phyloP scores from a whole-genome alignment of 2,113 vertebrate genomes.

The Cervus canadensis region DNA sequence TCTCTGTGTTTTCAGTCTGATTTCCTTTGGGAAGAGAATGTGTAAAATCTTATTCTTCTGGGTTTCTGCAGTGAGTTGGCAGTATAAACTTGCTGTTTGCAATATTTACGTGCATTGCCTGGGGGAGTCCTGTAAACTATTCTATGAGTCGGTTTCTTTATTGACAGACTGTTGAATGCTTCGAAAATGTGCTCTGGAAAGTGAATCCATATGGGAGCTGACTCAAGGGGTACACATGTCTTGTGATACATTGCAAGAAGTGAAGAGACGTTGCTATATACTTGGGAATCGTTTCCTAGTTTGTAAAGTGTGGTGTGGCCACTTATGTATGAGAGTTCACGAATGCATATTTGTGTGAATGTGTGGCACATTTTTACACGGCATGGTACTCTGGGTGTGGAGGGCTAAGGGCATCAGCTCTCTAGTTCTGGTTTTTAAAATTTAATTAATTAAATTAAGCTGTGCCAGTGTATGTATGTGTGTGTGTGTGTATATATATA shows the following conservation, averaged over 20 bases:
- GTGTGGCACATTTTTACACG: background rate
- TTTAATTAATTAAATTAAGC: background rate
- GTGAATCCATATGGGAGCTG: background rate
- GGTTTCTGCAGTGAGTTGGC: slow-evolving; percentile 36
- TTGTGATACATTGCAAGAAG: background rate
- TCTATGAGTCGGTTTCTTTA: slow-evolving; percentile 9
- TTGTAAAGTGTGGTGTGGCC: background rate
- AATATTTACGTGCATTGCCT: slow-evolving; percentile 57
- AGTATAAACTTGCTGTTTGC: slow-evolving; percentile 43
- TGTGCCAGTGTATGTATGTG: background rate
- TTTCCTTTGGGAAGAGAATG: slow-evolving; percentile 57
- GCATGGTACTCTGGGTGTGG: background rate
- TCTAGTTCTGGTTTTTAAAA: background rate
- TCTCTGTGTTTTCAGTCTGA: slow-evolving; percentile 7
- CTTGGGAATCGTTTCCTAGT: background rate
- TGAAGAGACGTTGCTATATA: background rate
- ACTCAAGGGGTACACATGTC: background rate
- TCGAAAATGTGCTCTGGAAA: slow-evolving; percentile 35
- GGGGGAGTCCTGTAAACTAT: slow-evolving; percentile 53
- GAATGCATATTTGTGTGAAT: background rate
- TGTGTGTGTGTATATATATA: no score
- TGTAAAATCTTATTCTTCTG: slow-evolving; percentile 47
- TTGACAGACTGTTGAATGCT: slow-evolving; percentile 40
- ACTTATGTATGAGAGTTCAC: background rate
- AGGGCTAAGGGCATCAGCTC: background rate